Base-by-base conservation (phyloP, 2,113 vertebrate genomes). In the Oreochromis niloticus region DNA sequence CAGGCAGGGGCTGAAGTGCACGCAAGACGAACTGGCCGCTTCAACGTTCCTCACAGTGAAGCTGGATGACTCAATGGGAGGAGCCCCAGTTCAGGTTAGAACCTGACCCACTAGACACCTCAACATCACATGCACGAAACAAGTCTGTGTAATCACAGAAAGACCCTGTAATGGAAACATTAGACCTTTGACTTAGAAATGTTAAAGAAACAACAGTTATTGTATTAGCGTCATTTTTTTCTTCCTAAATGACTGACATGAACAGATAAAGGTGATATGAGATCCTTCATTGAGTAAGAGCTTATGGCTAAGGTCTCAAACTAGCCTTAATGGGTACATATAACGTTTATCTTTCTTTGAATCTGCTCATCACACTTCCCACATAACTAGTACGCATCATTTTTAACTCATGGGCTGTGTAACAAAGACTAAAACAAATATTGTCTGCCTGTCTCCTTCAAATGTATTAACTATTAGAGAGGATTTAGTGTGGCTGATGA, bases 1-100 rank as follows among this genome's bases (percentile, higher is more conserved):
- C 84, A 96, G 97, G 97, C 97, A 97, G 94, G 97, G 97, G 7
- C 93, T 95, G 80, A 97, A 96, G 90, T 95, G 95, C 91, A 96
- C 96, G 1, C 92, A 95, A 80, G 97, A 97, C 6, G 97, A 97
- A 82, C 89, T 96, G 92, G 95, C 87, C 3, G 94, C 95, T 1
- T 97, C 97, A 3, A 96, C 97, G 2, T 95, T 95, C 80, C 92
- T 97, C 91, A 97, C 96, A 6, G 95, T 97, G 24, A 75, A 92
- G 86, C 90, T 97, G 39, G 97, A 97, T 80, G 95, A 97, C 88
- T 96, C 96, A 80, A 96, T 97, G 96, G 94, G 95, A 81, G 97
- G 96, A 87, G 32, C 95, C 19, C 96, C 97, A 2, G 96, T 97
- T 81, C 97, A 97, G 97, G 97, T 96, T 32, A 52, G 87, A 57